Evolutionary conservation across 2,888 invertebrate species (phyloP).

Genomic region (Xylophagus ater): DNA sequence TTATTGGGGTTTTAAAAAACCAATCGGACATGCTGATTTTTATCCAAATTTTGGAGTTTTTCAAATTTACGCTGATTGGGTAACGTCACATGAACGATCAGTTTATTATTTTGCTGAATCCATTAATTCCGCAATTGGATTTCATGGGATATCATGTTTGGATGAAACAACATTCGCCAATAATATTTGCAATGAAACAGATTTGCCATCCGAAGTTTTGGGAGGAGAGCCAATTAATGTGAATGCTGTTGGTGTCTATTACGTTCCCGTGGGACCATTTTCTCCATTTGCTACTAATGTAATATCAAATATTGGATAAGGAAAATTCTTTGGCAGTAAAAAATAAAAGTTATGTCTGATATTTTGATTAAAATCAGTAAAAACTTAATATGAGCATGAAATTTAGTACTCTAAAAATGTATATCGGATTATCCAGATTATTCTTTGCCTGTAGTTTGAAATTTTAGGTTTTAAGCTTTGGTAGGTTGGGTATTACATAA

Average conservation of each 20-base stretch:
- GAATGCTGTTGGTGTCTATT: slow-evolving; percentile 1
- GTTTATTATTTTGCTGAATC: slow-evolving; percentile 26
- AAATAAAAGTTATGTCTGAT: no score
- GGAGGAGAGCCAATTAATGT: slow-evolving; percentile 24
- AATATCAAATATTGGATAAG: no score
- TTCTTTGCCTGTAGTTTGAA: no score
- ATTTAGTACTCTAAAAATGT: no score
- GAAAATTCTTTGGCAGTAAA: no score
- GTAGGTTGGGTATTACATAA: no score
- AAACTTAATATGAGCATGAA: no score
- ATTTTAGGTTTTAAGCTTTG: no score
- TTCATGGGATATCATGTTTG: slow-evolving; percentile 4
- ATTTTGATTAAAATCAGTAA: no score
- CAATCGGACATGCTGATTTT: slow-evolving; percentile 40
- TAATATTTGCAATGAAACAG: no score
- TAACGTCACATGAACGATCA: slow-evolving; percentile 8
- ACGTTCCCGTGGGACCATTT: slow-evolving; percentile 5
- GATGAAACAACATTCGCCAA: no score
- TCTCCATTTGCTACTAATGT: slow-evolving; percentile 4
- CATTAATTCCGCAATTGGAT: slow-evolving; percentile 17
- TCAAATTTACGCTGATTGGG: slow-evolving; percentile 35
- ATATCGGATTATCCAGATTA: no score
- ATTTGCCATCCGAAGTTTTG: slow-evolving; percentile 19
- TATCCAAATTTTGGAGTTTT: slow-evolving; percentile 44
- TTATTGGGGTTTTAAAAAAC: slow-evolving; percentile 26